These are phyloP conservation scores for Ciconia maguari DNA, from an alignment of 2,113 vertebrate genomes.

Conservation along the genomic window DNA sequence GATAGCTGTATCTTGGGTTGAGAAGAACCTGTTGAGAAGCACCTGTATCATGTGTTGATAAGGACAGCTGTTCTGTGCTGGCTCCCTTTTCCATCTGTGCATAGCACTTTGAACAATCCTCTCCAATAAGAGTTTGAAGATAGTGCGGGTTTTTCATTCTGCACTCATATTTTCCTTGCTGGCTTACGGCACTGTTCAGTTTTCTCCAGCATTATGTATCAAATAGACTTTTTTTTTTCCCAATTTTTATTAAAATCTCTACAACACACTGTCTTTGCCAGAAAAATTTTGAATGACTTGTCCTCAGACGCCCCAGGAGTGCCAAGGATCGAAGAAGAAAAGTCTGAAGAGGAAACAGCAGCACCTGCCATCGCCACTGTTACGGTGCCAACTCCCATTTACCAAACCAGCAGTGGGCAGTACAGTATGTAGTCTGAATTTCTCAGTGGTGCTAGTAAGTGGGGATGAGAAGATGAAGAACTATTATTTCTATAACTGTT, in stretches of 20 bases:
- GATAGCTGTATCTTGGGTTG: neutral
- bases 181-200: neutral
- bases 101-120: neutral
- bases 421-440: constrained; percentile 87
- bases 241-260: constrained; percentile 58
- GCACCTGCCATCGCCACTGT: constrained; percentile 94
- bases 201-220: neutral
- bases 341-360: constrained; percentile 94
- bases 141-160: neutral
- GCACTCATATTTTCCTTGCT: neutral
- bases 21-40: neutral
- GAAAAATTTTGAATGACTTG: constrained; percentile 98
- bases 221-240: neutral
- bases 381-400: constrained; percentile 97
- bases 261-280: constrained; percentile 69
- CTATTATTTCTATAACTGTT: constrained; percentile 11
- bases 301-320: constrained; percentile 95
- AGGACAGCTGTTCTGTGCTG: neutral
- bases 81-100: neutral
- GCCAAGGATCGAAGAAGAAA: constrained; percentile 96
- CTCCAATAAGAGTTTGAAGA: neutral
- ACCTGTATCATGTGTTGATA: neutral
- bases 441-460: constrained; percentile 61
- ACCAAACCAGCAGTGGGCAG: constrained; percentile 98
- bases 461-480: constrained; percentile 30